Evolutionary conservation across 2,888 invertebrate genomes (phyloP).

Genomic region (Cyrtodaria siliqua): DNA sequence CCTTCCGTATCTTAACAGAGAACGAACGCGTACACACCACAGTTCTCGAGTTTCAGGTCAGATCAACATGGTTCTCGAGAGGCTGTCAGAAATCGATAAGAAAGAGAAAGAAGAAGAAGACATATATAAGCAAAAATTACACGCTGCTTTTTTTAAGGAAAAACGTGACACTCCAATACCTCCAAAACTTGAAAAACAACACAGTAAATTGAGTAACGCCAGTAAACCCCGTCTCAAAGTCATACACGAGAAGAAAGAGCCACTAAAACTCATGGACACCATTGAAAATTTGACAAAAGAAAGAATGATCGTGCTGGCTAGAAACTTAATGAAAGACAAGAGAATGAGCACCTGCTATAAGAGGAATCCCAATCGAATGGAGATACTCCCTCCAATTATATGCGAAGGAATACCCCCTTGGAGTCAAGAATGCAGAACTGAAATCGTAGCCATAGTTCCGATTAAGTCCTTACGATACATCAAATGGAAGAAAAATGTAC

Average conservation of each 20-base stretch:
- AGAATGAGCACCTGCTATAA: constrained; percentile 43
- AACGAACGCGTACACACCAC: constrained; percentile 42
- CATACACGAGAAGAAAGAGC: constrained; percentile 45
- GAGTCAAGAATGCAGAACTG: constrained; percentile 46
- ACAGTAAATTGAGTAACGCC: constrained; percentile 29
- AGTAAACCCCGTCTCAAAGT: constrained; percentile 32
- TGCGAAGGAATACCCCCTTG: constrained; percentile 57
- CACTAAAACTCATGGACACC: constrained; percentile 24
- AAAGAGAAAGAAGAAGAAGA: constrained; percentile 40
- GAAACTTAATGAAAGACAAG: constrained; percentile 54
- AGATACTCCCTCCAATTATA: constrained; percentile 46
- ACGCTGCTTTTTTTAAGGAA: constrained; percentile 30
- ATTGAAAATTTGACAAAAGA: constrained; percentile 56
- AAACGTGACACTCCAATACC: constrained; percentile 59
- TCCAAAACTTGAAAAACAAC: constrained; percentile 41
- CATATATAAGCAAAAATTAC: constrained; percentile 48
- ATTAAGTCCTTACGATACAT: constrained; percentile 54
- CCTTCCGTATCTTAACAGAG: constrained; percentile 41
- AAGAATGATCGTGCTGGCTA: constrained; percentile 45
- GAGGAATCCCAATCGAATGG: constrained; percentile 53
- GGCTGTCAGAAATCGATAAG: constrained; percentile 48
- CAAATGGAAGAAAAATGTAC: constrained; percentile 44
- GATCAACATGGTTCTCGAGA: constrained; percentile 53
- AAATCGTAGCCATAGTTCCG: constrained; percentile 49
- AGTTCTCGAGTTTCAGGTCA: constrained; percentile 55